A percentile compares a stretch with the other conserved stretches of the same genome.
Conservation (phyloP, 35 echinoderm and acorn worm species). For the Eucidaris tribuloides region DNA sequence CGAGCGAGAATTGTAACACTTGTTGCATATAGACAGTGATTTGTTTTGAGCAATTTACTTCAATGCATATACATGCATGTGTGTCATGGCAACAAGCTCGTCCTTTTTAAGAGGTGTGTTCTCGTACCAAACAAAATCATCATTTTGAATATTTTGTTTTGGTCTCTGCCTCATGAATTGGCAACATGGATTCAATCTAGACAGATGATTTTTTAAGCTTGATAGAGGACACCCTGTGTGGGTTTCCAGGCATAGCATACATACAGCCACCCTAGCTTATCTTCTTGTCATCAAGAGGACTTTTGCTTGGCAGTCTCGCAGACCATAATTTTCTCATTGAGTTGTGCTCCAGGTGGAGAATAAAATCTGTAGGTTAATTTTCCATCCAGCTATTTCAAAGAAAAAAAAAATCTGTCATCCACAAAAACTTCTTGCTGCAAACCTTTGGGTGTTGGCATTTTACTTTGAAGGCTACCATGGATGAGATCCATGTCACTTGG, state of each 20-base stretch:
- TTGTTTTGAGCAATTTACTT: neutral
- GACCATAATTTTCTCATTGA: neutral
- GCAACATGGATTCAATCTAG: neutral
- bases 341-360: neutral
- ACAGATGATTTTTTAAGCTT: neutral
- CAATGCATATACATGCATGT: neutral
- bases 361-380: constrained; percentile 24
- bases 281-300: neutral
- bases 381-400: constrained; percentile 5
- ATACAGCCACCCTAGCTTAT: constrained; percentile 30
- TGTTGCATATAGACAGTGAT: constrained; percentile 1
- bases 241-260: neutral
- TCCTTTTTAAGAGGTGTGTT: constrained; percentile 15
- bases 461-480: constrained; percentile 7
- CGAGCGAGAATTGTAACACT: neutral
- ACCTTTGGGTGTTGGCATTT: neutral
- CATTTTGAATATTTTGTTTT: neutral
- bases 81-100: neutral
- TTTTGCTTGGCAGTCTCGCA: constrained; percentile 6
- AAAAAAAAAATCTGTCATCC: constrained; percentile 26
- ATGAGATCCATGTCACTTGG: constrained; percentile 8
- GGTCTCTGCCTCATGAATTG: constrained; percentile 42
- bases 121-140: constrained; percentile 19
- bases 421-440: constrained; percentile 37
- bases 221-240: too few species aligned